Evolutionary conservation across 2,113 vertebrate species (phyloP), one percentile per base, ranked within the genome.

Genomic region (Salvelinus alpinus): DNA sequence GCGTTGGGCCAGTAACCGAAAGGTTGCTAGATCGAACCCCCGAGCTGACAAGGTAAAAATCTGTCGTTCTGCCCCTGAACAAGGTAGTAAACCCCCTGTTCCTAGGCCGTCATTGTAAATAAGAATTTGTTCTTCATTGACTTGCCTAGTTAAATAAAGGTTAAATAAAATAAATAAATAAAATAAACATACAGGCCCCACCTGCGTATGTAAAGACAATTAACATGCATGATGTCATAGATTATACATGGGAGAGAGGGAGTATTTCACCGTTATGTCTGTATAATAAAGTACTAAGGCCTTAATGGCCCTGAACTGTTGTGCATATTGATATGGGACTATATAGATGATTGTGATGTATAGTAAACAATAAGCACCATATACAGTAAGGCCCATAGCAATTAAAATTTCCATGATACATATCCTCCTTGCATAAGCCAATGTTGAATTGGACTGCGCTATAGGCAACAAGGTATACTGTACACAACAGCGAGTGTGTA

Each of bases 171-270:
- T 34, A 34, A 34, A 34, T 34, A 7, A 34, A 34, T 34, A 4
- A 29, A 4, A 29, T 29, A 34, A 34, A 79, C 86, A 84, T 83
- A 86, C 75, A 82, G 16, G 73, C 72, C 71, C 25, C 71, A 60
- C 64, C 71, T 31, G 81, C 74, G 74, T 76, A 81, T 77, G 85
- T 79, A 74, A 74, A 78, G 86, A 80, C 81, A 73, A 84, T 84
- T 86, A 79, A 84, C 86, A 87, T 83, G 71, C 66, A 81, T 13
- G 51, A 74, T 38, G 77, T 24, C 54, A n/a, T 24, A 62, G 20
- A 54, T 54, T 54, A 62, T 62, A 22, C 60, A n/a, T 48, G 9
- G 62, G 24, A 72, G 71, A 76, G 66, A 38, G 51, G 44, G 34
- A 47, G 38, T 59, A 18, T 62, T 73, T 76, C 77, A 65, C 59